Base-by-base conservation (phyloP, 2,888 invertebrate genomes). In the Andrena dorsata region DNA sequence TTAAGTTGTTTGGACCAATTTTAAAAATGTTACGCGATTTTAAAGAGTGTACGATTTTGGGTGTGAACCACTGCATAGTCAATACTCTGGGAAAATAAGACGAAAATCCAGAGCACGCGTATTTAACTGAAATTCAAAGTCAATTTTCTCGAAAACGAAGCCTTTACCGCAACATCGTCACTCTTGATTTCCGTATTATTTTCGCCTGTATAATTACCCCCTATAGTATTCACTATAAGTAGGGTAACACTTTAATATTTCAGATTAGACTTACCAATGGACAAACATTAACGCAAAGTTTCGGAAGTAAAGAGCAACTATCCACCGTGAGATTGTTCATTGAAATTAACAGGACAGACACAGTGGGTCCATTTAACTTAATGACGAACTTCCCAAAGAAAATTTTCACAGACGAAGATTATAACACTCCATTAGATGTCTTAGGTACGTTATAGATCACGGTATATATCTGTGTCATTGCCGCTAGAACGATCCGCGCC, bases 301-400 rank as follows among this genome's bases (percentile, higher is more conserved):
- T 98, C 92, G 96, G 97, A 10, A 96, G 97, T 23, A 97, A 97
- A 92, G 99, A 99, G 92, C 97, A 97, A 81, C 95, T 99, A 8
- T 97, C 98, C 0, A 98, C 98, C 10, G 99, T 99, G 41, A 96
- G 98, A 92, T 94, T 98, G 56, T 99, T 96, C 94, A 95, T 99
- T 66, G 96, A 98, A 94, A 95, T 98, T 95, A 97, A 98, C 90
- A 95, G 97, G 70, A 96, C 96, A 58, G 97, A 97, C 90, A 95
- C 95, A 10, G 94, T 95, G 0, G 95, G 94, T 61, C 94, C 95
- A 5, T 98, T 99, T 94, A 96, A 96, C 73, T 94, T 99, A 87
- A 98, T 99, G 97, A 98, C 98, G 2, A 97, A 96, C 91, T 99
- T 98, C 94, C 99, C 99, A 7, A 96, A 96, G 91, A 98, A 97